Conservation (phyloP, 2,797 vertebrate genomes). For the Macroramphosus scolopax region DNA sequence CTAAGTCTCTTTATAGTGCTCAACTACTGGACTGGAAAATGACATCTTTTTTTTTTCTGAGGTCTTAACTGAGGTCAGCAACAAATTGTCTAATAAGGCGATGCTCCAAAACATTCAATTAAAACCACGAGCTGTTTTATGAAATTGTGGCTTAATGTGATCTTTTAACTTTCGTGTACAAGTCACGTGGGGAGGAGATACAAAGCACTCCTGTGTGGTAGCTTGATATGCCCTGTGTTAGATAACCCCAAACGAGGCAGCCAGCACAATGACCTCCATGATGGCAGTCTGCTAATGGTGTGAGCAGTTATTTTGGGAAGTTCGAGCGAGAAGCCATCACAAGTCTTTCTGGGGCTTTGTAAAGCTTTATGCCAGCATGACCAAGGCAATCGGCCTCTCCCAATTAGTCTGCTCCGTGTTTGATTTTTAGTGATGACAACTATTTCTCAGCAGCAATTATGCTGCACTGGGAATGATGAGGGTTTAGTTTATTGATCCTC, state of each 20-base stretch:
- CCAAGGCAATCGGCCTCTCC: slow-evolving; percentile 66
- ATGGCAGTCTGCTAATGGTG: slow-evolving; percentile 74
- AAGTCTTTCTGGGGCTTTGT: slow-evolving; percentile 64
- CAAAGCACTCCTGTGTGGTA: slow-evolving; percentile 50
- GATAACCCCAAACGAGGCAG: slow-evolving; percentile 66
- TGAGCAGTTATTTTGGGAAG: slow-evolving; percentile 71
- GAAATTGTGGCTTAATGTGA: slow-evolving; percentile 46
- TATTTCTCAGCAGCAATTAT: slow-evolving; percentile 82
- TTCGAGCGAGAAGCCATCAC: slow-evolving; percentile 47
- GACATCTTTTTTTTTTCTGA: slow-evolving; percentile 28
- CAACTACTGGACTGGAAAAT: slow-evolving; percentile 41
- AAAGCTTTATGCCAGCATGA: slow-evolving; percentile 59
- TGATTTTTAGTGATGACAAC: slow-evolving; percentile 81
- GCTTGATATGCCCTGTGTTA: slow-evolving; percentile 52
- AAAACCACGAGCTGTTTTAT: slow-evolving; percentile 61
- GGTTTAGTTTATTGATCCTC: slow-evolving; percentile 82
- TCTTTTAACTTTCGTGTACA: slow-evolving; percentile 44
- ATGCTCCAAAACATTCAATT: slow-evolving; percentile 58
- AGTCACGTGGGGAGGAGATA: slow-evolving; percentile 52
- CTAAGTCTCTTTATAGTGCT: slow-evolving; percentile 28
- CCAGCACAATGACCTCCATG: slow-evolving; percentile 67
- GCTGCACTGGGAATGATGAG: slow-evolving; percentile 80
- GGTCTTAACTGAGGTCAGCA: slow-evolving; percentile 53
- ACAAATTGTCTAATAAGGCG: slow-evolving; percentile 58
- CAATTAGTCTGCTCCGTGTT: slow-evolving; percentile 76